Base-by-base conservation (phyloP, 2,888 invertebrate species). In the Oithona nana region DNA sequence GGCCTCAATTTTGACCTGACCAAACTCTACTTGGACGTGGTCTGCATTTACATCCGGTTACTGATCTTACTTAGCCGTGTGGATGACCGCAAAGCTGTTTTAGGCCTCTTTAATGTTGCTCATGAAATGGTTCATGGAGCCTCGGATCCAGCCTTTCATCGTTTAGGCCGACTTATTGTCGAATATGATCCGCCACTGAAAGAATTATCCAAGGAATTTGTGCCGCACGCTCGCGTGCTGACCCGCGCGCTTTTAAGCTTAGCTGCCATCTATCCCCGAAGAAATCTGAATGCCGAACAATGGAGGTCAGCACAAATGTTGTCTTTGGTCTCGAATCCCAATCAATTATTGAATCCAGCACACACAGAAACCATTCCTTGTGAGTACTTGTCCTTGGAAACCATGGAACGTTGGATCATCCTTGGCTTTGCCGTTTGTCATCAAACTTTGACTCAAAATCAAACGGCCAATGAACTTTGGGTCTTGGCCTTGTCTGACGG, bases 41-140 rank as follows among this genome's bases (percentile, higher is more conserved):
- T 97, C 3, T 82, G 86, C 1, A 93, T 88, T 0, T 97, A 97
- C 73, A 86, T 94, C 0, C 86, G 90, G 3, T 76, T 98, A 39
- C 97, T 99, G 95, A 88, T 99, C 65, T 77, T 99, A 16, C 76
- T 99, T n/a, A 95, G 97, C 0, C 79, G 93, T 68, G 95, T 99
- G 0, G 98, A 98, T 73, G 98, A 99, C 73, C 80, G 98, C 13
- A 97, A 97, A 76, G 89, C 93, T 0, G 95, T 97, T 0, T 75
- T 98, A 54, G 95, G 97, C 0, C 78, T 99, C 22, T 99, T 93
- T 72, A 98, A 97, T 77, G 92, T 90, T 52, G 98, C 97, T 2
- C 88, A 93, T 76, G 98, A 99, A 76, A 83, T 95, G 80, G 86
- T 89, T 28, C 83, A 97, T 71, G 87, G 83, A 68, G 86, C 86